Base-by-base conservation (phyloP, 2,797 vertebrate genomes). In the Buphagus erythrorhynchus region DNA sequence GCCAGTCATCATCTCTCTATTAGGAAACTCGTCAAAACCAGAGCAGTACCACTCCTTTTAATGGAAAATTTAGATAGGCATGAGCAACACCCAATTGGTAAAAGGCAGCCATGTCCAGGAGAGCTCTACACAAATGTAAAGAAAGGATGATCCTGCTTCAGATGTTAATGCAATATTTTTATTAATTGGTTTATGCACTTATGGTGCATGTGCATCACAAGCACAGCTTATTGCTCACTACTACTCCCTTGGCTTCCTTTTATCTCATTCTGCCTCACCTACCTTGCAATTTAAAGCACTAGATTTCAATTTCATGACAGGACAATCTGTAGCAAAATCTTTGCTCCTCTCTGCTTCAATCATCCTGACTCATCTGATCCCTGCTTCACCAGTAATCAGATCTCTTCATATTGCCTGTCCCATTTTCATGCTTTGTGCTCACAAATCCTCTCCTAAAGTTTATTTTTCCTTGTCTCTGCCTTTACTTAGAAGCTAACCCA, bases 271-370 rank as follows among this genome's bases (percentile, higher is more conserved):
- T 51, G 55, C 51, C 88, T 93, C 71, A 5, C 80, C 82, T 79
- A 75, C 71, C 77, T 77, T 88, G 74, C 73, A 88, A 72, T 96
- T 94, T 96, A 82, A 94, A 94, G 72, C 49, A 21, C 57, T 59
- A 2, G 59, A 85, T 94, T 95, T 95, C 87, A 92, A 86, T 93
- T 95, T 90, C 89, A 74, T 90, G 62, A 88, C 83, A 90, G n/a
- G 78, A 80, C 76, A 94, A 91, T 90, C 75, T 85, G 90, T 80
- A 86, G 85, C 72, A 90, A 92, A 90, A 95, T 95, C 87, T 95
- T 85, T 7, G 19, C 71, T 81, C 46, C 31, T 90, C 72, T 94
- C 81, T 93, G 90, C 91, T 93, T 97, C 89, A 91, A 67, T 94
- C 86, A 69, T 67, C 57, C 69, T 5, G 2, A 38, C 78, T 95